Percentiles rank a stretch among this genome's conserved stretches.
Conservation (phyloP, 2,113 vertebrate species). For the Daubentonia madagascariensis region DNA sequence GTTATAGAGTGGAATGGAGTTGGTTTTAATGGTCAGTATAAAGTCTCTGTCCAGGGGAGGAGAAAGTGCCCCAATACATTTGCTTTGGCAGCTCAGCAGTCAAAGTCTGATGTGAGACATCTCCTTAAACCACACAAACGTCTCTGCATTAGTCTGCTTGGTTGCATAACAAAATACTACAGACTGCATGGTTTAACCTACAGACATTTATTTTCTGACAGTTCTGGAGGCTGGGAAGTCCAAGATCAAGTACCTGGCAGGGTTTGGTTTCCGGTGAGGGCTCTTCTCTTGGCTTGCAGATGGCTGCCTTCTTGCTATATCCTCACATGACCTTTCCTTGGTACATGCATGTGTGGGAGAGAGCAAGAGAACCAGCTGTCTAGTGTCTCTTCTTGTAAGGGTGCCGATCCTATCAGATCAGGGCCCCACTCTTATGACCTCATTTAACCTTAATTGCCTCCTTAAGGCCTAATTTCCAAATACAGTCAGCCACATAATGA, state of each 20-base stretch:
- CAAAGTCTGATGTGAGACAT: background rate
- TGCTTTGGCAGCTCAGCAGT: slow-evolving; percentile 2
- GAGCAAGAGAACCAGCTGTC: background rate
- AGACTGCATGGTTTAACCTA: background rate
- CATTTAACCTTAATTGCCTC: background rate
- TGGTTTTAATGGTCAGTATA: background rate
- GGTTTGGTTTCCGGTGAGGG: background rate
- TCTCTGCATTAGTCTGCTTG: background rate
- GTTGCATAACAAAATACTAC: background rate
- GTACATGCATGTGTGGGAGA: rapidly evolving
- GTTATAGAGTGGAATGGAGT: background rate
- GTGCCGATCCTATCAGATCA: background rate
- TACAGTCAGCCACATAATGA: background rate
- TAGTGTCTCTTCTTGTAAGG: background rate
- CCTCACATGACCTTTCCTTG: background rate
- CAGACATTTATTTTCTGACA: background rate
- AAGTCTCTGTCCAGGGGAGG: background rate
- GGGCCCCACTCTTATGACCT: background rate
- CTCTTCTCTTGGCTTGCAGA: background rate
- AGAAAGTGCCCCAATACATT: background rate
- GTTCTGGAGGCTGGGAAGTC: background rate
- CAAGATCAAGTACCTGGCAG: background rate
- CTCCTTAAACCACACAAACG: background rate
- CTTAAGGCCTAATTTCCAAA: background rate
- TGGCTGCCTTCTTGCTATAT: background rate